A percentile compares a stretch with the other conserved stretches of the same genome.
These are phyloP conservation scores for Artibeus jamaicensis DNA, from an alignment of 2,797 vertebrate species.

Conservation along the genomic window DNA sequence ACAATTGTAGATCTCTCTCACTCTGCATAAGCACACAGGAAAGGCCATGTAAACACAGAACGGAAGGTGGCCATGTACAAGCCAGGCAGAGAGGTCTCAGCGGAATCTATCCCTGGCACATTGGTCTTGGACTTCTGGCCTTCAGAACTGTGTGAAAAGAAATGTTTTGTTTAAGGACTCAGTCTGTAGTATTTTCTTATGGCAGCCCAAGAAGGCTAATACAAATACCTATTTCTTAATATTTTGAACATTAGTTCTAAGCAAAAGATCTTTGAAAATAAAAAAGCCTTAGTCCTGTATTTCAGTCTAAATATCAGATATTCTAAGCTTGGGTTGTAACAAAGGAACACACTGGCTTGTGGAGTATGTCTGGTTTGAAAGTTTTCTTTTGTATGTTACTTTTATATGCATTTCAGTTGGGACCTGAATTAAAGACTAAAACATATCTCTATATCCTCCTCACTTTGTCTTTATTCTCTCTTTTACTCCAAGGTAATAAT, in stretches of 20 bases:
- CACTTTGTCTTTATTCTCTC: slow-evolving; percentile 24
- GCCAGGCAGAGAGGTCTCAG: too few relatives aligned
- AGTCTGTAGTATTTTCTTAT: too few relatives aligned
- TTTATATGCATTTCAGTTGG: not conserved
- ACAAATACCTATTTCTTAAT: not conserved
- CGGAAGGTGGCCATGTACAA: too few relatives aligned
- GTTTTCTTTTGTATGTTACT: not conserved
- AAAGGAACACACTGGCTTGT: not conserved
- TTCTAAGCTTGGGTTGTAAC: not conserved
- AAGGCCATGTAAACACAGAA: too few relatives aligned
- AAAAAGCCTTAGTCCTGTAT: not conserved
- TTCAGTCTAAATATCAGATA: slow-evolving; percentile 21
- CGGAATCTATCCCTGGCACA: too few relatives aligned
- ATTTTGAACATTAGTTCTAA: slow-evolving; percentile 10
- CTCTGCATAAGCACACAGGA: too few relatives aligned
- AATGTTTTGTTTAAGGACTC: too few relatives aligned
- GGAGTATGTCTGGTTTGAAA: not conserved
- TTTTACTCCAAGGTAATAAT: slow-evolving; percentile 14
- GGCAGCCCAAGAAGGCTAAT: too few relatives aligned
- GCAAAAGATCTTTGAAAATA: slow-evolving; percentile 7
- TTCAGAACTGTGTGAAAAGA: too few relatives aligned
- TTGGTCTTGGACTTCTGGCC: too few relatives aligned
- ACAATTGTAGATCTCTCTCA: too few relatives aligned
- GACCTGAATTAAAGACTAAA: not conserved
- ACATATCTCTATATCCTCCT: not conserved